Base-by-base conservation (phyloP, 2,888 invertebrate genomes). In the Vanessa cardui region DNA sequence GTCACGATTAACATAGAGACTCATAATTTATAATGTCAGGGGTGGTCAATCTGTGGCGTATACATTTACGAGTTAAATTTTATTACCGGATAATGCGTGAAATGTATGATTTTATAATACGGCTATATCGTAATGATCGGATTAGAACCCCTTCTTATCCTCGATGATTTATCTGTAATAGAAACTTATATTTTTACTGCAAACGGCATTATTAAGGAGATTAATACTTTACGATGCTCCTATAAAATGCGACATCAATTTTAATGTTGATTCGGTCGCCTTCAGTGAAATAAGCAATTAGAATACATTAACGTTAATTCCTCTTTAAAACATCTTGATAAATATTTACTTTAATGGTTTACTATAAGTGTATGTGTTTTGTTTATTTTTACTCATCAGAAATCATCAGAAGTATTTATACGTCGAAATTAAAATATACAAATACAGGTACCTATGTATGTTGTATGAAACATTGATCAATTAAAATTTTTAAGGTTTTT, bases 31-130 rank as follows among this genome's bases (percentile, higher is more conserved):
- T 73, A 73, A 75, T 74, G 73, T 71, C 83, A 81, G 83, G 86
- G 87, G 85, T 88, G 86, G 86, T 82, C 87, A 87, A 80, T 73
- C 72, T 68, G 69, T 66, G 70, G 66, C 65, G 78, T 83, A 82
- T 79, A 81, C 75, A 77, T 88, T 88, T 86, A 87, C 78, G 80
- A 81, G 71, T 70, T 73, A 73, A 67, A 69, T 83, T 89, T 90
- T 88, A 89, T 83, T 75, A 79, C 82, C 82, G 86, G 82, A 84
- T 88, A 89, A 90, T 85, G 88, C 88, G 88, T 89, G 86, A 88
- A 88, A 85, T 82, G 84, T 79, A 81, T 82, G 76, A 83, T 83
- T 89, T 90, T 88, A 89, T 86, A 85, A 83, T 86, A 78, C 81
- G 80, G 78, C 77, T 78, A 80, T 81, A 82, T 82, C 80, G 81